Conservation (phyloP, 2,113 vertebrate genomes). For the Microtus montanus region DNA sequence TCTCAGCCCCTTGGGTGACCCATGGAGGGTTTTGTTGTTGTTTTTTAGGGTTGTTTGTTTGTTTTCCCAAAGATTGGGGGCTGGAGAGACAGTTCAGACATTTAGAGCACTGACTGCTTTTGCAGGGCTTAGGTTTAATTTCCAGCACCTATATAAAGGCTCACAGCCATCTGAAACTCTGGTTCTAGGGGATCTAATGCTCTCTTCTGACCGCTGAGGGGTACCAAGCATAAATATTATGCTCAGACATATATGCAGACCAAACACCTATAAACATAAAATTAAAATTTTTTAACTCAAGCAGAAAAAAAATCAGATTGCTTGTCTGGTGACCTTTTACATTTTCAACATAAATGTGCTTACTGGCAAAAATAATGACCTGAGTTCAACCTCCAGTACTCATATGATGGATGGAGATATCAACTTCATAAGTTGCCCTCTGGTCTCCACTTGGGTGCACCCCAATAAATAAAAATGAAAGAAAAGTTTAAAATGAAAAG, state of each 20-base stretch:
- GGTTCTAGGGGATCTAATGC: neutral
- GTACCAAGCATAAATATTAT: neutral
- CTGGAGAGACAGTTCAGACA: neutral
- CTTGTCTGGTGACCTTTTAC: neutral
- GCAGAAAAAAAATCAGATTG: neutral
- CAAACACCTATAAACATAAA: neutral
- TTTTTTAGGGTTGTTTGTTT: neutral
- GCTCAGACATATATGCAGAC: neutral
- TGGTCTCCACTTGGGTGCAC: neutral
- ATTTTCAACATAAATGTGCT: neutral
- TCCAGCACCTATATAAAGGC: neutral
- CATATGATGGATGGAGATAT: neutral
- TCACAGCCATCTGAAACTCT: neutral
- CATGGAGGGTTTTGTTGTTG: neutral
- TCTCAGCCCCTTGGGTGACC: neutral
- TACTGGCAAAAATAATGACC: neutral
- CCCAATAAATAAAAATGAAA: neutral
- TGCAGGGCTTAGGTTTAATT: neutral
- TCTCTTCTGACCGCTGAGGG: neutral
- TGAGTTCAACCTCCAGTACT: neutral
- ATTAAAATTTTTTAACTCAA: neutral
- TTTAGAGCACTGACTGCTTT: neutral
- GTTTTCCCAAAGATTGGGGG: neutral
- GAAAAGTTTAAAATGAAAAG: neutral
- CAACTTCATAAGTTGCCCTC: neutral